Base-by-base conservation (phyloP, 2,113 vertebrate genomes). In the Planiliza haematocheilus region DNA sequence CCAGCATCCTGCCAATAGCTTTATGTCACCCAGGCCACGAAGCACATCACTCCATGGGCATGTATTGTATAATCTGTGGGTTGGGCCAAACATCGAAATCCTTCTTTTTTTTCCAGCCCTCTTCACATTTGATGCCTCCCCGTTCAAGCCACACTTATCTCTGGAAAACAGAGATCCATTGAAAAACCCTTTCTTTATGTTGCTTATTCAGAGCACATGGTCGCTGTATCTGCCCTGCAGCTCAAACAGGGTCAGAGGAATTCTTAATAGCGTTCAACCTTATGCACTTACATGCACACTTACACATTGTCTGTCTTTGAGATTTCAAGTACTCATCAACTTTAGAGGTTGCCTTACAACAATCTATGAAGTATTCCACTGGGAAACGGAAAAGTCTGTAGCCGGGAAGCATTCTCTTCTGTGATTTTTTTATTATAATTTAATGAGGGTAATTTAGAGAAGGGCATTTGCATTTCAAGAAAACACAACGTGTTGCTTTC, bases 221-320 rank as follows among this genome's bases (percentile, higher is more conserved):
- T 46, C 66, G 65, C 85, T 72, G 69, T 74, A 51, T 88, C 79
- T 85, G 60, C 74, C 86, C 75, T 74, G 49, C 57, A 74, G 82
- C 79, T 83, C 37, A 70, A 76, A 70, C 9, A 18, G 67, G 83
- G 83, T 82, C 79, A 84, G 56, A 57, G 62, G 61, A 76, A 71
- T 70, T 41, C 52, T 69, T 21, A 58, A 59, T 18, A 59, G 71
- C 43, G 48, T 45, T 69, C 49, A 41, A 24, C 48, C 43, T 42
- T 57, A 55, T 67, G 50, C 50, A 79, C 67, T 59, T 37, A 57
- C 38, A 67, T 59, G 50, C 56, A 74, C 61, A 74, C 60, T 74
- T 43, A 68, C 38, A 72, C 39, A 67, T 37, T 57, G 53, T 70
- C 34, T 62, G 9, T 68, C 45, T n/a, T 5, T 58, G 34, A 36